Evolutionary conservation across 2,797 vertebrate species (phyloP), one percentile per base, ranked within the genome.

Genomic region (Gadopsis bispinosus): DNA sequence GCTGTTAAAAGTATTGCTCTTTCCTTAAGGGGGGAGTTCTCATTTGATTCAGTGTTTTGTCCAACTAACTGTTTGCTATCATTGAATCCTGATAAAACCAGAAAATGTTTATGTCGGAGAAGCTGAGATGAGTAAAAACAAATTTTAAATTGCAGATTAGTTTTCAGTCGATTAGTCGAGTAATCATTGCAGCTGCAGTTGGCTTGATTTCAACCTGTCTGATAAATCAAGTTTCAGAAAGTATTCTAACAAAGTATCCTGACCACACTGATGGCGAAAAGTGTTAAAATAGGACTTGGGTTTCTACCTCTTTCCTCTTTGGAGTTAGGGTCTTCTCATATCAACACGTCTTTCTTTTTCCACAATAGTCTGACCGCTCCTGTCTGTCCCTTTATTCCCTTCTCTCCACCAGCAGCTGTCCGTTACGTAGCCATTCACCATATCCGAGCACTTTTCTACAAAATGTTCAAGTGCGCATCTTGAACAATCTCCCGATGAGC

Each of bases 401-500:
- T 48, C 60, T 19, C 55, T 43, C 29, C 33, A 56, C 41, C 65
- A 41, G 64, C 55, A 29, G 56, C 41, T 17, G n/a, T 60, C 45
- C n/a, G 35, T 61, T 31, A 8, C 7, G 5, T 2, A 37, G 53
- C 51, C 33, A 31, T 19, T 43, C 22, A 54, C 22, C 37, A 58
- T 75, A 73, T 33, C 51, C 29, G 26, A 26, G 26, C 37, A 53
- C 41, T 66, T 78, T 56, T 60, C 66, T 73, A 10, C 33, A 39
- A 79, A 70, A 50, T 26, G 41, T 43, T 45, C 12, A 33, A 55
- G 74, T 47, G 19, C 56, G n/a, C 26, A 29, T 68, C 69, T 81
- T 77, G 68, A 87, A 74, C 73, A 22, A 26, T 70, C 73, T 70
- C 81, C 63, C 56, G 56, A 48, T 72, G 81, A 84, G 90, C 92